Conservation (phyloP, 2,797 vertebrate species). For the Rhyacichthys aspro region DNA sequence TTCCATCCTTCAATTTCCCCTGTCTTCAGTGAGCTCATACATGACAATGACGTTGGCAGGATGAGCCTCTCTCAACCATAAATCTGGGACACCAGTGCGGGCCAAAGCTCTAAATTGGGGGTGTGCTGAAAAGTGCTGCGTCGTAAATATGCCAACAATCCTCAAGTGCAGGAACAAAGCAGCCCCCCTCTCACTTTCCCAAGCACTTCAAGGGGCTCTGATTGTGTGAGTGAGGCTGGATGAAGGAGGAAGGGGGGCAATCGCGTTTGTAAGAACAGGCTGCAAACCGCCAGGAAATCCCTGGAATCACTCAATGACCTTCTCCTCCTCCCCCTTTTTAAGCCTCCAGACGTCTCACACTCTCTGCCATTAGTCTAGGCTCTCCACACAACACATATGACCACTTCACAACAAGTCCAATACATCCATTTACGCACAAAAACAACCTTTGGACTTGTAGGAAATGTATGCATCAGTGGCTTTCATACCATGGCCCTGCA, state of each 20-base stretch:
- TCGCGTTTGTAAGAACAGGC: constrained; percentile 32
- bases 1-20: not conserved
- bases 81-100: constrained; percentile 37
- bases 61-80: too few species aligned
- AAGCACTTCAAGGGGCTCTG: constrained; percentile 51
- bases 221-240: constrained; percentile 20
- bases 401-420: not conserved
- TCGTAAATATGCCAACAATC: constrained; percentile 70
- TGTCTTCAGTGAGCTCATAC: constrained; percentile 16
- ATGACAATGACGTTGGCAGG: constrained; percentile 22
- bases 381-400: too few species aligned
- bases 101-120: constrained; percentile 36
- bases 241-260: not conserved
- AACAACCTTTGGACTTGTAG: too few species aligned
- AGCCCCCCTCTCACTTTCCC: constrained; percentile 59
- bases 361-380: not conserved
- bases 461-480: too few species aligned
- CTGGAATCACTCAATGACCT: constrained; percentile 49
- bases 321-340: constrained; percentile 19
- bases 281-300: constrained; percentile 59
- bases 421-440: not conserved
- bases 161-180: constrained; percentile 71
- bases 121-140: constrained; percentile 41
- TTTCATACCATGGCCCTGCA: too few species aligned
- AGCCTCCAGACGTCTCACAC: not conserved